phyloP scores from a whole-genome alignment of 2,113 vertebrate genomes.

The Misgurnus anguillicaudatus region DNA sequence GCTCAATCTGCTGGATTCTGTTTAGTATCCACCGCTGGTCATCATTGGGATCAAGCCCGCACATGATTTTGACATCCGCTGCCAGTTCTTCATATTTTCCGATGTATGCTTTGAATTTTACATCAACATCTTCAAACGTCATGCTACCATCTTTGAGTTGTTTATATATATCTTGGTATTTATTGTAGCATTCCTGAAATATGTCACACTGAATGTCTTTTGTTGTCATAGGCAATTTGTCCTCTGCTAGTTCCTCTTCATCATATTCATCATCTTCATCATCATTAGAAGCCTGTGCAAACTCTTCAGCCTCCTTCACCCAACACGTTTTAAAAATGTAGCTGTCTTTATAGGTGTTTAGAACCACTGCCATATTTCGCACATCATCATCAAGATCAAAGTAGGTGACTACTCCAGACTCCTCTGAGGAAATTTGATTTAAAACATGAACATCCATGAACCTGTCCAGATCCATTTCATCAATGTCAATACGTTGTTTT shows the following conservation, averaged over 20 bases:
- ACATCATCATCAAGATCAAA: conserved; percentile 73
- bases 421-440: not conserved
- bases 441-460: conserved; percentile 66
- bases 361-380: conserved; percentile 60
- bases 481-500: conserved; percentile 66
- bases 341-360: conserved; percentile 74
- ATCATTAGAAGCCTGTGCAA: not conserved
- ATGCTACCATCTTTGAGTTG: conserved; percentile 75
- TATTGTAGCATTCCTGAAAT: conserved; percentile 65
- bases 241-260: not conserved
- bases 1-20: conserved; percentile 82
- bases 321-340: conserved; percentile 80
- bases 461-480: conserved; percentile 51
- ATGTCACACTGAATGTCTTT: conserved; percentile 52
- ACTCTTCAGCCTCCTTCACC: conserved; percentile 64
- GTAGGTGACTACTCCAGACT: conserved; percentile 52
- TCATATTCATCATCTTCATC: not conserved
- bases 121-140: conserved; percentile 75
- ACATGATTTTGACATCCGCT: conserved; percentile 73
- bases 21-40: conserved; percentile 73
- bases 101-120: conserved; percentile 73
- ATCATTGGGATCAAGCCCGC: conserved; percentile 50
- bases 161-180: conserved; percentile 68
- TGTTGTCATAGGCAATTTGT: conserved; percentile 28
- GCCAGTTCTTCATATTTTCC: conserved; percentile 72